These are phyloP conservation scores for Venturia canescens DNA, from an alignment of 1,140 invertebrate species.

Conservation along the genomic window DNA sequence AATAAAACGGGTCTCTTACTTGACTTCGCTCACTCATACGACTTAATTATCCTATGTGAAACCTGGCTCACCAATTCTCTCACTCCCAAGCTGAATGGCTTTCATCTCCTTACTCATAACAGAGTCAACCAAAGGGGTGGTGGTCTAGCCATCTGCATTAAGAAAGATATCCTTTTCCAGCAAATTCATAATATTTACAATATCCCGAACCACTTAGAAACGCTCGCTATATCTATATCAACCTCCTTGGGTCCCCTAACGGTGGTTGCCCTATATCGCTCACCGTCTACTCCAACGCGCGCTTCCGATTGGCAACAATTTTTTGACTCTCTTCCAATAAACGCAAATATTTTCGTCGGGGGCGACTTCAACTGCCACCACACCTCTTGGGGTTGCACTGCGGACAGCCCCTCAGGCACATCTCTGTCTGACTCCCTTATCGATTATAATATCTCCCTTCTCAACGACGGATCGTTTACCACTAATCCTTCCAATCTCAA, in stretches of 20 bases:
- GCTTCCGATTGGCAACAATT: slow-evolving; percentile 27
- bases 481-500: not conserved
- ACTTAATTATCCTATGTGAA: slow-evolving; percentile 12
- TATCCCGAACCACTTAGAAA: slow-evolving; percentile 5
- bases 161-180: slow-evolving; percentile 22
- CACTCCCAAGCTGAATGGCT: not conserved
- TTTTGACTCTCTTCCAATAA: not conserved
- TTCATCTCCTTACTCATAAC: not conserved
- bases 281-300: not conserved
- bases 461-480: not conserved
- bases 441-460: slow-evolving; percentile 1
- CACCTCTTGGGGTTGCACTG: slow-evolving; percentile 35
- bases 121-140: slow-evolving; percentile 29
- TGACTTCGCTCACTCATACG: not conserved
- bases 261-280: slow-evolving; percentile 41
- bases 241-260: not conserved
- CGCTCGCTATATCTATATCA: slow-evolving; percentile 9
- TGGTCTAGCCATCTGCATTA: slow-evolving; percentile 44
- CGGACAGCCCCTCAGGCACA: not conserved
- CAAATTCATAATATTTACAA: not conserved
- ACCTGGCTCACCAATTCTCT: not conserved
- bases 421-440: not conserved
- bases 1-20: slow-evolving; percentile 6
- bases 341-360: not conserved
- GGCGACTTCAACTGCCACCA: slow-evolving; percentile 54